Base-by-base conservation (phyloP, 2,797 vertebrate species). In the Rhinatrema bivittatum region DNA sequence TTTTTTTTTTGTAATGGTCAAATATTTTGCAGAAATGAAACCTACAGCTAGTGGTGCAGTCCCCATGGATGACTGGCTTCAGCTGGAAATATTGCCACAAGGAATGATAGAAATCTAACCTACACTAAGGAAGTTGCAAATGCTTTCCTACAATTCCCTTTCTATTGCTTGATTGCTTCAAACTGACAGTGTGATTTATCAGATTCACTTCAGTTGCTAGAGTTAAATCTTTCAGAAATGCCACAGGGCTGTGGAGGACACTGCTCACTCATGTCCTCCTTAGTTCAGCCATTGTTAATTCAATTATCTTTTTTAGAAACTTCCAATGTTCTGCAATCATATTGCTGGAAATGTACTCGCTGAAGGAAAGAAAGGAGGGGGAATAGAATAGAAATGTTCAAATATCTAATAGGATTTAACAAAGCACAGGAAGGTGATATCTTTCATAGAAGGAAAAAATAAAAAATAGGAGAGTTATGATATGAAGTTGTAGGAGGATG, bases 121-220 rank as follows among this genome's bases (percentile, higher is more conserved):
- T 6, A 1, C n/a, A n/a, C n/a, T n/a, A n/a, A n/a, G n/a, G n/a
- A n/a, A n/a, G n/a, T 43, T 43, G 48, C 39, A 30, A 46, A 25
- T 36, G 34, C 11, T 21, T 49, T 50, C 20, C 20, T 56, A 7
- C 27, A 21, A 32, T 6, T 37, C 22, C 17, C 11, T 24, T 58
- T 70, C 51, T 23, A 54, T 9, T 66, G 61, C 46, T 73, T 58
- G 56, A 62, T 54, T 68, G 62, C 49, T 56, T 56, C 58, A 53
- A 47, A 71, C 36, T 58, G 62, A 65, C 64, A 70, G 39, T 16
- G 27, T 2, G n/a, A 74, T 79, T 56, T 45, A 62, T 72, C 71
- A 76, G 69, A 14, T 55, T 51, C 66, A 47, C 47, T 56, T 70
- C 56, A 62, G 46, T 44, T 56, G 16, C 29, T 61, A 39, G 29